Base-by-base conservation (phyloP, 64 coral and sea anemone species). In the Stichodactyla helianthus region DNA sequence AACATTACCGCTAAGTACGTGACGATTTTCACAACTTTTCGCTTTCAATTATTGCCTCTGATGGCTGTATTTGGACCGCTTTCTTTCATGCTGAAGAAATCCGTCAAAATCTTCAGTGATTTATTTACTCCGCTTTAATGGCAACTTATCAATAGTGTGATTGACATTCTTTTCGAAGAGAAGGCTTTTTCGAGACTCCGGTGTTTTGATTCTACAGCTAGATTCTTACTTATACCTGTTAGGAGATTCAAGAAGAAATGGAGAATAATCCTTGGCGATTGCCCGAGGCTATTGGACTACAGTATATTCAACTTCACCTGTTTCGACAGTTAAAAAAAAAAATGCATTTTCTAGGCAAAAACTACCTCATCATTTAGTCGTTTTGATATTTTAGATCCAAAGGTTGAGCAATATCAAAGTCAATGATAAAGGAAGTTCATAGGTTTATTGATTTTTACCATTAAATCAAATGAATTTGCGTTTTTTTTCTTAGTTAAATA, bases 351-450 rank as follows among this genome's bases (percentile, higher is more conserved):
- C 7, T 74, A 13, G 22, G 9, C 0, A n/a, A n/a, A 74, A 74
- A 74, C 7, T 26, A 13, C 10, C 26, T 74, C 23, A 27, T 74
- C 68, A 65, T n/a, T 74, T 74, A 27, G 25, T 74, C 6, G 5
- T n/a, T 5, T 74, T 74, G 25, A 35, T 74, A 74, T 74, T 74
- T 74, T 74, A 6, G 20, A 74, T 9, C 12, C 25, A 74, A 31
- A 28, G 68, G 68, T 74, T 23, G 68, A 26, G 22, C 68, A 74
- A 74, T 74, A 74, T 74, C 68, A 23, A 74, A 74, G 68, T 74
- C 68, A 74, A 74, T 27, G 68, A 74, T 31, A 13, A 10, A 74
- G 68, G 25, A 74, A 74, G 68, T 74, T 74, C 68, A 74, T 8
- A 9, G 20, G 27, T 27, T 74, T 26, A 26, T 65, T 31, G 2